phyloP scores from a whole-genome alignment of 2,888 invertebrate species.

The Ornithoptera alexandrae region DNA sequence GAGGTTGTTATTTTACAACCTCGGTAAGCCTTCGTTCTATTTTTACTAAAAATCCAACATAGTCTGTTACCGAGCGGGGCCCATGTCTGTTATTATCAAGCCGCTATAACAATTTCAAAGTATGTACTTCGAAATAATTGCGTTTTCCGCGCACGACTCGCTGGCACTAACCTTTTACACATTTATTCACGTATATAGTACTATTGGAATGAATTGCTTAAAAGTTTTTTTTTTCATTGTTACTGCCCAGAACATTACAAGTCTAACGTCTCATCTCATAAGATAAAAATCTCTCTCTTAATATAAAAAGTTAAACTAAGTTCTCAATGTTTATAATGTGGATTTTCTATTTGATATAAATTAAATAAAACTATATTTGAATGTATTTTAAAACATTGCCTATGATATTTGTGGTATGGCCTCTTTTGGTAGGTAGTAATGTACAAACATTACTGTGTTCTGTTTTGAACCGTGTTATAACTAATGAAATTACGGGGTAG shows the following conservation, averaged over 20 bases:
- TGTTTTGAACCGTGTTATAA: too few relatives aligned
- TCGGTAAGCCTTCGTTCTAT: constrained; percentile 18
- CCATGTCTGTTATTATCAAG: constrained; percentile 67
- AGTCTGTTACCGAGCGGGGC: constrained; percentile 37
- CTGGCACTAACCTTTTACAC: constrained; percentile 66
- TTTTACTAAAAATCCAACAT: constrained; percentile 15
- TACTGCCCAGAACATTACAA: not conserved
- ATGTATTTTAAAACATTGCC: too few relatives aligned
- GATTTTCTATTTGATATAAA: too few relatives aligned
- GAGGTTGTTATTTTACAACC: constrained; percentile 17
- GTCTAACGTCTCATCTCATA: not conserved
- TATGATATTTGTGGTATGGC: too few relatives aligned
- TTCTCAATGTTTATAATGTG: too few relatives aligned
- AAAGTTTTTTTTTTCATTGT: not conserved
- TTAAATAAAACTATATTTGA: too few relatives aligned
- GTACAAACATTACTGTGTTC: too few relatives aligned
- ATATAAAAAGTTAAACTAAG: too few relatives aligned
- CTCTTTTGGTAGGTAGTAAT: too few relatives aligned
- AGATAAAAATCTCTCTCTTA: too few relatives aligned
- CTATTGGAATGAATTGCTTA: not conserved
- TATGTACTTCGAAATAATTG: constrained; percentile 68
- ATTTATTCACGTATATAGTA: constrained; percentile 38
- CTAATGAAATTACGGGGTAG: too few relatives aligned
- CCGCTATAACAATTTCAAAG: constrained; percentile 67
- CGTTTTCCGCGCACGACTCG: constrained; percentile 71